phyloP scores from a whole-genome alignment of 2,113 vertebrate genomes.

The Odontesthes bonariensis region DNA sequence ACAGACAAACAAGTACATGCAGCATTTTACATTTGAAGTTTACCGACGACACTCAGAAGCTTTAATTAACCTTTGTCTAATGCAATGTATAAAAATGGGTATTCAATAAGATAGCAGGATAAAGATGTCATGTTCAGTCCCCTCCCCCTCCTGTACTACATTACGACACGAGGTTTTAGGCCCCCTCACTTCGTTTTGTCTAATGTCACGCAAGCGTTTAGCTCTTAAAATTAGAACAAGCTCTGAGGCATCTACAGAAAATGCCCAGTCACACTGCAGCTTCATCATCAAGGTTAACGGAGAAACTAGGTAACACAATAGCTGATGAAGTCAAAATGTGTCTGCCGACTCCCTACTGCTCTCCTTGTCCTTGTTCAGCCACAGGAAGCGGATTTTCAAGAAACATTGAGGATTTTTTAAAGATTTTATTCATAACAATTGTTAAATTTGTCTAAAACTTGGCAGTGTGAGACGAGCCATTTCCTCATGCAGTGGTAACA shows the following conservation, averaged over 20 bases:
- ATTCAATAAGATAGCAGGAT: not conserved
- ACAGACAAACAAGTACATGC: constrained; percentile 14
- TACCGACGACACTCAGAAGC: not conserved
- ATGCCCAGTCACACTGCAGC: constrained; percentile 33
- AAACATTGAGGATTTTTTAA: constrained; percentile 11
- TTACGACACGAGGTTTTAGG: constrained; percentile 13
- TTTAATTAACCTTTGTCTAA: not conserved
- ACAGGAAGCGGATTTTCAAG: constrained; percentile 29
- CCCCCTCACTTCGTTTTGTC: constrained; percentile 27
- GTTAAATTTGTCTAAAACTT: too few relatives aligned
- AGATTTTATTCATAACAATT: too few relatives aligned
- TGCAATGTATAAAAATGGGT: not conserved
- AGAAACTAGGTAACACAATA: constrained; percentile 7
- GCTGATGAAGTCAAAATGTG: constrained; percentile 16
- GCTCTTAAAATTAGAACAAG: not conserved
- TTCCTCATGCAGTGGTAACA: constrained; percentile 1
- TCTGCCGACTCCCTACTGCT: constrained; percentile 20
- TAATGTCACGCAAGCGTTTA: not conserved
- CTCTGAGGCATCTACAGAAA: constrained; percentile 32
- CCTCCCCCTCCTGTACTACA: not conserved
- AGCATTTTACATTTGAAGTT: not conserved
- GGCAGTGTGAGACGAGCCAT: not conserved
- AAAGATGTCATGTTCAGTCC: not conserved
- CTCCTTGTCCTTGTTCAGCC: constrained; percentile 38
- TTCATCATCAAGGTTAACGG: constrained; percentile 48